Conservation (phyloP, 2,888 invertebrate species). For the Danaus chrysippus region DNA sequence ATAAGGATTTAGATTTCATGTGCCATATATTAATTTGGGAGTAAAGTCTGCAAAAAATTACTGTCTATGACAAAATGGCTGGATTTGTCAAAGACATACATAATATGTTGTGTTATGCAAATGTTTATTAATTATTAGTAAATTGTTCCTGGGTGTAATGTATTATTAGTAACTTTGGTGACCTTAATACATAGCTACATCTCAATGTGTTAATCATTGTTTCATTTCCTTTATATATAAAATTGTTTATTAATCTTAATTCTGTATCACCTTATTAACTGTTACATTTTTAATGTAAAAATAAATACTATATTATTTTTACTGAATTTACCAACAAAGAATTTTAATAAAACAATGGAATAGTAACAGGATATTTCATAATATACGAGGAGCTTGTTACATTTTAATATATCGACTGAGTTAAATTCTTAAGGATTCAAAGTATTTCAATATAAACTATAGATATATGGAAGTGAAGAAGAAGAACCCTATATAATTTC, state of each 20-base stretch:
- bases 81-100: constrained; percentile 47
- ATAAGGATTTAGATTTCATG: not conserved
- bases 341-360: too few species aligned
- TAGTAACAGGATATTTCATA: too few species aligned
- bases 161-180: constrained; percentile 18
- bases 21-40: constrained; percentile 12
- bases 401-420: too few species aligned
- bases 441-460: too few species aligned
- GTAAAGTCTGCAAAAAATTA: constrained; percentile 24
- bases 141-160: constrained; percentile 22
- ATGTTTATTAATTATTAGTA: constrained; percentile 25
- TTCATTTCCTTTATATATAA: constrained; percentile 28
- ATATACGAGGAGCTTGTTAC: too few species aligned
- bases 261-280: too few species aligned
- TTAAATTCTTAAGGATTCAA: too few species aligned
- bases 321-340: constrained; percentile 21
- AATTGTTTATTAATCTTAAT: constrained; percentile 26
- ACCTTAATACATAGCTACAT: constrained; percentile 21
- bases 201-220: constrained; percentile 36
- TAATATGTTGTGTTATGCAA: constrained; percentile 32
- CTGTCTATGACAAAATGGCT: constrained; percentile 52
- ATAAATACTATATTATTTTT: too few species aligned
- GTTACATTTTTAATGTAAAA: too few species aligned
- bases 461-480: too few species aligned
- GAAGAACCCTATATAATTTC: constrained; percentile 16